Conservation (phyloP, 1,140 invertebrate species). For the Drosophila orosa region DNA sequence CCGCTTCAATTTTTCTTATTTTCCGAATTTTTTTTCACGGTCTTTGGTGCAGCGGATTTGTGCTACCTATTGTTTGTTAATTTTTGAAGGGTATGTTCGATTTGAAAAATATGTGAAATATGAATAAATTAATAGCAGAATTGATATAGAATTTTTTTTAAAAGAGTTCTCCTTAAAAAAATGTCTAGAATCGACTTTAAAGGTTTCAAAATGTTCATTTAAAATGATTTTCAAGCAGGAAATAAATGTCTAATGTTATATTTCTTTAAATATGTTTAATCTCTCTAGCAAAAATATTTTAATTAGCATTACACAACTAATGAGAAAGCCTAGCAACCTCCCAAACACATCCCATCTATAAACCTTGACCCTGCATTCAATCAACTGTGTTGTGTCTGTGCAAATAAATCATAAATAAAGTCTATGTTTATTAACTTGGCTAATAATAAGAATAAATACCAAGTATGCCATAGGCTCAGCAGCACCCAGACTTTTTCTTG, state of each 20-base stretch:
- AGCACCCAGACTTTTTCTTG: neutral
- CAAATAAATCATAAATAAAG: neutral
- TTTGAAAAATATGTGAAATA: too few relatives aligned
- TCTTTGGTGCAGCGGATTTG: neutral
- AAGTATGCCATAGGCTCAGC: neutral
- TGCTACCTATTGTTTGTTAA: neutral
- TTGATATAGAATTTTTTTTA: neutral
- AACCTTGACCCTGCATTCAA: neutral
- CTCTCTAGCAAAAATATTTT: neutral
- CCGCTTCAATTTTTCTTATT: conserved; percentile 39
- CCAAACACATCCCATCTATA: neutral
- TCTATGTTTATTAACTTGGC: neutral
- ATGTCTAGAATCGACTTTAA: too few relatives aligned
- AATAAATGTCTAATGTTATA: neutral
- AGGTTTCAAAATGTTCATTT: too few relatives aligned
- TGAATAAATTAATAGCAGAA: neutral
- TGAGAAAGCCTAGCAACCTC: neutral
- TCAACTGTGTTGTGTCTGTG: conserved; percentile 2
- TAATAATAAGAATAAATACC: neutral
- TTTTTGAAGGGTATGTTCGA: neutral
- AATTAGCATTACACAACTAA: neutral
- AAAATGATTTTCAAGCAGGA: neutral
- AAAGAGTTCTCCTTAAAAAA: too few relatives aligned
- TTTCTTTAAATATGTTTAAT: neutral
- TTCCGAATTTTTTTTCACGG: conserved; percentile 7